Percentiles rank a stretch among this genome's conserved stretches.
These are phyloP conservation scores for Axis porcinus DNA, from an alignment of 2,113 vertebrate genomes.

Conservation along the genomic window DNA sequence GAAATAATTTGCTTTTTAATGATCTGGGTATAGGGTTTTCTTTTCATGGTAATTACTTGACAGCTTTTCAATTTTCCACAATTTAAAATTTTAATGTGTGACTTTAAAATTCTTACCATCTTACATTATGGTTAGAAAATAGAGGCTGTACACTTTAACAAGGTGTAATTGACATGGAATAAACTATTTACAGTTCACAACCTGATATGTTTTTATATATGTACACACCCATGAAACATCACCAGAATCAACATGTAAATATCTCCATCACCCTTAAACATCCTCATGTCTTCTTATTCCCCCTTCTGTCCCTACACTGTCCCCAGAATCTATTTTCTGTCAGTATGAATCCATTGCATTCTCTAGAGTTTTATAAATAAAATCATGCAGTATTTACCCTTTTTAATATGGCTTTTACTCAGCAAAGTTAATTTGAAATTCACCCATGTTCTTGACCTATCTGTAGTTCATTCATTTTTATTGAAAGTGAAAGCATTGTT, in stretches of 20 bases:
- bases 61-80: background rate
- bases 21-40: background rate
- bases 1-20: background rate
- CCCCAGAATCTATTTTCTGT: background rate
- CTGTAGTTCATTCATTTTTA: background rate
- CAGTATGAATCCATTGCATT: background rate
- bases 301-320: background rate
- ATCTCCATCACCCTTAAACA: rapidly evolving
- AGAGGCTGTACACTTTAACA: background rate
- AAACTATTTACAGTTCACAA: background rate
- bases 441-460: background rate
- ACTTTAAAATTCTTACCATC: background rate
- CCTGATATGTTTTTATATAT: no score
- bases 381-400: background rate
- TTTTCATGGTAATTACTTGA: background rate
- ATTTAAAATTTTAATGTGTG: background rate
- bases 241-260: background rate
- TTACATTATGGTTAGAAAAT: background rate
- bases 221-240: no score
- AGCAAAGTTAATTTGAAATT: no score
- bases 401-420: background rate
- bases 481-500: background rate
- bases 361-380: background rate
- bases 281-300: rapidly evolving
- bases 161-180: background rate